Conservation (phyloP, 2,888 invertebrate species). For the Lordiphosa fenestrarum region DNA sequence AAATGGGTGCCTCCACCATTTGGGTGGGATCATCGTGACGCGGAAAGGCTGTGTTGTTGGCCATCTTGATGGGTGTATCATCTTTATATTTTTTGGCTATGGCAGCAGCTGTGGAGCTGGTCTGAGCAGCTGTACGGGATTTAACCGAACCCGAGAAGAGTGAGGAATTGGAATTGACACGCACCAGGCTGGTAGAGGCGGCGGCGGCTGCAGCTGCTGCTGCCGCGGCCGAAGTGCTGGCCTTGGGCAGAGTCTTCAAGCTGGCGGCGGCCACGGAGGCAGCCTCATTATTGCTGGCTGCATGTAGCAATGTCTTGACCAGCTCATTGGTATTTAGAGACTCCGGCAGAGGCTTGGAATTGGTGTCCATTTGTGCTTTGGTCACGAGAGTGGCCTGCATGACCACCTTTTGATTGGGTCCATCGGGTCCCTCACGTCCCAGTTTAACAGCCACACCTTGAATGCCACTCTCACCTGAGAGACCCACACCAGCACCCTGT, state of each 20-base stretch:
- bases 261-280: slow-evolving; percentile 26
- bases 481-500: slow-evolving; percentile 80
- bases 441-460: slow-evolving; percentile 85
- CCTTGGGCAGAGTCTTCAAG: slow-evolving; percentile 40
- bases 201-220: slow-evolving; percentile 25
- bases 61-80: slow-evolving; percentile 79
- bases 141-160: slow-evolving; percentile 79
- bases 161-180: slow-evolving; percentile 80
- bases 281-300: slow-evolving; percentile 41
- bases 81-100: slow-evolving; percentile 80
- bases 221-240: slow-evolving; percentile 51
- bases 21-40: slow-evolving; percentile 81
- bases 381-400: slow-evolving; percentile 85
- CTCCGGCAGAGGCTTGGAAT: slow-evolving; percentile 78
- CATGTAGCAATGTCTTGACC: slow-evolving; percentile 77
- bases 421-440: slow-evolving; percentile 84
- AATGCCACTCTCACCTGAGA: slow-evolving; percentile 80
- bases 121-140: slow-evolving; percentile 62
- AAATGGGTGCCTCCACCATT: slow-evolving; percentile 88
- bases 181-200: slow-evolving; percentile 53
- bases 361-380: slow-evolving; percentile 82
- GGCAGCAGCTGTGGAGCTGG: slow-evolving; percentile 43
- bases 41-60: slow-evolving; percentile 81
- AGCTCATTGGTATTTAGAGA: slow-evolving; percentile 79
- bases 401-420: slow-evolving; percentile 84